A percentile compares a stretch with the other conserved stretches of the same genome.
These are phyloP conservation scores for Danio rerio DNA, from an alignment of 2,113 vertebrate genomes.

Conservation along the genomic window DNA sequence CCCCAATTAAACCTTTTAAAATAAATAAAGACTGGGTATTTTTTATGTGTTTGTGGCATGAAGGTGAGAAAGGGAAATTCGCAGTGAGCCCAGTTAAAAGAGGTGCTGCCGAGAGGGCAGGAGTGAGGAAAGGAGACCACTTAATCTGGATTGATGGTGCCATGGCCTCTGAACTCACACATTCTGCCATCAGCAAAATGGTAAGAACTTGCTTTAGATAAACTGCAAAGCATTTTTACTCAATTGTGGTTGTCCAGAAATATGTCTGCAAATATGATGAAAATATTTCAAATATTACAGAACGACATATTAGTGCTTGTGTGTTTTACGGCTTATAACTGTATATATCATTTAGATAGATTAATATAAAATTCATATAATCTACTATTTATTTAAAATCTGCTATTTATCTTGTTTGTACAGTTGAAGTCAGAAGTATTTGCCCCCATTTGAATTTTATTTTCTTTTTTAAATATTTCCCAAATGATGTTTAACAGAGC, in stretches of 20 bases:
- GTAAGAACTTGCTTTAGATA: constrained; percentile 67
- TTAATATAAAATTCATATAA: too few relatives aligned
- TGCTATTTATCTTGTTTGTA: too few relatives aligned
- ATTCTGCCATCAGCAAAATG: constrained; percentile 75
- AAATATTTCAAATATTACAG: neutral
- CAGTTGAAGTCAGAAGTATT: too few relatives aligned
- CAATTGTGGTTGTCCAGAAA: neutral
- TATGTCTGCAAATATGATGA: neutral
- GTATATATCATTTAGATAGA: neutral
- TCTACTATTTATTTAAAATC: too few relatives aligned
- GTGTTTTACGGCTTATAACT: neutral
- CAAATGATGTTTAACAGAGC: too few relatives aligned
- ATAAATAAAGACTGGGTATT: neutral
- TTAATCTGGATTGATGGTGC: constrained; percentile 89
- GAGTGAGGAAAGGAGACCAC: constrained; percentile 80
- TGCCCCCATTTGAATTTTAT: too few relatives aligned
- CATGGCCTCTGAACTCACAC: constrained; percentile 74
- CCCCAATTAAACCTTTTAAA: too few relatives aligned
- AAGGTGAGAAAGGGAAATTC: constrained; percentile 81
- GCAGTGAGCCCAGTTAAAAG: constrained; percentile 74
- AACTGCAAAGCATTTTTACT: neutral
- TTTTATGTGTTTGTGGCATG: neutral
- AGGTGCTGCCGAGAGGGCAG: constrained; percentile 84
- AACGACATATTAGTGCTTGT: neutral
- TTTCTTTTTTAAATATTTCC: too few relatives aligned